A percentile compares a stretch with the other conserved stretches of the same genome.
Conservation (phyloP, 2,888 invertebrate species). For the Margaritifera margaritifera region DNA sequence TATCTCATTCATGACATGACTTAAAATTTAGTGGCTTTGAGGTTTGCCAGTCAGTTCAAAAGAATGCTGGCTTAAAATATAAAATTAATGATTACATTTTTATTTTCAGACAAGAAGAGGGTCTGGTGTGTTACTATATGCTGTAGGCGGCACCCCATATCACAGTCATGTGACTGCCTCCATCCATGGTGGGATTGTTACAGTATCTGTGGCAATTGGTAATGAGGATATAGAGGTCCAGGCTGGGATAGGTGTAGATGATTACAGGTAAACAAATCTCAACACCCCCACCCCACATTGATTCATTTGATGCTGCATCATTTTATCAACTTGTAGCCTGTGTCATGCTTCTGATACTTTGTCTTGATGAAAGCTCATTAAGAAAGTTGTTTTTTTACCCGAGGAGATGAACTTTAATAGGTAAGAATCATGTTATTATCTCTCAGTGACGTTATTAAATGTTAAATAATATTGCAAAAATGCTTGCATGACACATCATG, state of each 20-base stretch:
- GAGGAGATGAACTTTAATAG: too few species aligned
- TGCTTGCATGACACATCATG: too few species aligned
- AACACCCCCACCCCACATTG: not conserved
- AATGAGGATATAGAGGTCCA: slow-evolving; percentile 78
- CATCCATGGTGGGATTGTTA: slow-evolving; percentile 83
- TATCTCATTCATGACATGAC: too few species aligned
- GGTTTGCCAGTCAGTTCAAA: not conserved
- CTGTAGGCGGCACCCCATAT: slow-evolving; percentile 88
- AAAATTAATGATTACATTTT: slow-evolving; percentile 7
- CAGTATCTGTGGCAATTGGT: slow-evolving; percentile 91
- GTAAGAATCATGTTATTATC: too few species aligned
- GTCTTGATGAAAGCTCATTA: too few species aligned
- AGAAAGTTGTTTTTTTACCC: too few species aligned
- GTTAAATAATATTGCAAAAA: too few species aligned
- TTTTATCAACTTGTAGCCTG: too few species aligned
- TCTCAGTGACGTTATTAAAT: too few species aligned
- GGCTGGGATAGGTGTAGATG: slow-evolving; percentile 66
- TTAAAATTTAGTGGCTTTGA: too few species aligned
- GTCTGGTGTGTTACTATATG: slow-evolving; percentile 93
- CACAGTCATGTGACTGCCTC: slow-evolving; percentile 93
- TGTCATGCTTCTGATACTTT: too few species aligned
- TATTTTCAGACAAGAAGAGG: slow-evolving; percentile 86
- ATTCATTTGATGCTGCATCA: too few species aligned
- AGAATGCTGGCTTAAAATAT: slow-evolving; percentile 1
- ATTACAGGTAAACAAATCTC: slow-evolving; percentile 58